These are phyloP conservation scores for Chrysemys picta DNA, from an alignment of 2,113 vertebrate species.

Conservation along the genomic window DNA sequence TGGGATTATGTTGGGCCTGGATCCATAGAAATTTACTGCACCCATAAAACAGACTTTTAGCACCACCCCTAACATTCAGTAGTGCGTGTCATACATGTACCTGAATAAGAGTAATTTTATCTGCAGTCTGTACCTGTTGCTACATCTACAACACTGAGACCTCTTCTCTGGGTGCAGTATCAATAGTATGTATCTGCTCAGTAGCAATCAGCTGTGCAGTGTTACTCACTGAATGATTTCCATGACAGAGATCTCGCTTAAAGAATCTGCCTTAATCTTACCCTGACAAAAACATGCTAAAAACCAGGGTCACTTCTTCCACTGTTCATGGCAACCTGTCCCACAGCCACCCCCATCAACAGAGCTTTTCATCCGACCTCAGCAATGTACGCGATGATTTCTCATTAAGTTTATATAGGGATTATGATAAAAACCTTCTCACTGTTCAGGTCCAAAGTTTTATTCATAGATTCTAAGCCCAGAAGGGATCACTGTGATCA, in stretches of 20 bases:
- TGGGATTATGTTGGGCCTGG: neutral
- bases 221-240: neutral
- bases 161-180: neutral
- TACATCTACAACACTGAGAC: neutral
- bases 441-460: neutral
- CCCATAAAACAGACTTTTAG: neutral
- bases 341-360: neutral
- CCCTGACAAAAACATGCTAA: neutral
- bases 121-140: neutral
- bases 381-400: neutral
- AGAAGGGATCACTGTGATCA: neutral
- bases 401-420: neutral
- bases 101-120: neutral
- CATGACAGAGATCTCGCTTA: neutral
- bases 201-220: neutral
- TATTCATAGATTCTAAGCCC: neutral
- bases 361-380: neutral
- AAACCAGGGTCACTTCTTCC: neutral
- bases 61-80: neutral
- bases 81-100: neutral
- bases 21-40: neutral
- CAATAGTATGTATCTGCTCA: neutral
- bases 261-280: neutral
- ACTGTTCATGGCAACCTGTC: neutral
- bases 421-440: neutral